Conservation (phyloP, 2,797 vertebrate genomes). For the Vireo griseus region DNA sequence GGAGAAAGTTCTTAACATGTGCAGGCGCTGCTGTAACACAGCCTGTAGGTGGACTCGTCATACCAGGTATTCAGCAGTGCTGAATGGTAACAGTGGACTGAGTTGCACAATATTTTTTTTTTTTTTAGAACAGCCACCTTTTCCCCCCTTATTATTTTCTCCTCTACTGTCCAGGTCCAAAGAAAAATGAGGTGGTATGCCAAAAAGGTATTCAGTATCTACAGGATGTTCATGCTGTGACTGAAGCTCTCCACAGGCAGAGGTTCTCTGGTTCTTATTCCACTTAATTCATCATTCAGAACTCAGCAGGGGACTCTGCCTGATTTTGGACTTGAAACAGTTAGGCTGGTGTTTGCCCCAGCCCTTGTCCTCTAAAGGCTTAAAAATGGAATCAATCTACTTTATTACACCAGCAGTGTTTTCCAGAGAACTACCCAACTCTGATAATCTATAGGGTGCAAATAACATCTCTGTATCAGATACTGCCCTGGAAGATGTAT, state of each 20-base stretch:
- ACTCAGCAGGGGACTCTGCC: slow-evolving; percentile 46
- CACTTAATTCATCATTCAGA: slow-evolving; percentile 66
- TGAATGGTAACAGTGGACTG: neutral
- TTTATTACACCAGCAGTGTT: neutral
- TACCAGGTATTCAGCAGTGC: slow-evolving; percentile 12
- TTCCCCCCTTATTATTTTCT: slow-evolving; percentile 22
- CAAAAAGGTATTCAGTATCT: slow-evolving; percentile 59
- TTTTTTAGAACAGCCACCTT: neutral
- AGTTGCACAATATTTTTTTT: neutral
- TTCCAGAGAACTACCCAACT: slow-evolving; percentile 2
- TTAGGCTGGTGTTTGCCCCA: slow-evolving; percentile 46
- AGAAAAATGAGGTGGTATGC: slow-evolving; percentile 65
- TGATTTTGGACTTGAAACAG: slow-evolving; percentile 59
- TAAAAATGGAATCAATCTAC: slow-evolving; percentile 47
- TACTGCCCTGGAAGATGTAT: neutral
- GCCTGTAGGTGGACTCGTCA: slow-evolving; percentile 62
- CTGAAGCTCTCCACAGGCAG: slow-evolving; percentile 58
- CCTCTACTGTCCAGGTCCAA: slow-evolving; percentile 34
- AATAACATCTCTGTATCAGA: slow-evolving; percentile 46
- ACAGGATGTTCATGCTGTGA: slow-evolving; percentile 68
- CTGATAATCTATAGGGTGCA: slow-evolving; percentile 16
- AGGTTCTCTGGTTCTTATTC: slow-evolving; percentile 64
- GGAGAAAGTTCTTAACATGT: neutral
- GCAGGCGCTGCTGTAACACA: slow-evolving; percentile 1
- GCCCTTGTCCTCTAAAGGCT: slow-evolving; percentile 22